Base-by-base conservation (phyloP, 2,797 vertebrate genomes). In the Mionectes olivaceus region DNA sequence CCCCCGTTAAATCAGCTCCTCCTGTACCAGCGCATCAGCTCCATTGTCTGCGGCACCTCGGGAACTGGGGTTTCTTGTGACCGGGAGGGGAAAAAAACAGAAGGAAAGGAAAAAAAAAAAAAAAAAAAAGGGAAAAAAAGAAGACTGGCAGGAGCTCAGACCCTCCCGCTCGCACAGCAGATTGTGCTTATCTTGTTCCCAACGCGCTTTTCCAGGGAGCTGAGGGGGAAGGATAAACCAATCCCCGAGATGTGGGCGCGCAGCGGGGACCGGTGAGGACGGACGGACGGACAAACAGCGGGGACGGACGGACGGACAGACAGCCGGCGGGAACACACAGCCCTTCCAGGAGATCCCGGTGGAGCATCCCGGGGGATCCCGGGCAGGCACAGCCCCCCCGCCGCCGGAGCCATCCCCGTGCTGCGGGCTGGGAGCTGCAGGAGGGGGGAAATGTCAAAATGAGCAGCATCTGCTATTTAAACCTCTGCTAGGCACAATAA, bases 101-200 rank as follows among this genome's bases (percentile, higher is more conserved):
- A 11, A 37, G 57, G 67, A 18, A 50, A 11, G 7, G 13, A 24
- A 23, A 9, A 65, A 46, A 67, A 11, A 24, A 12, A 11, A 32
- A 4, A 19, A 8, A 8, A 5, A 1, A 13, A 15, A 25, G 44
- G 39, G 39, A 8, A 19, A 21, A 5, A 8, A 9, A 4, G 4
- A 7, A 30, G 47, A 32, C 56, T 57, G 79, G 52, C 80, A 32
- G 80, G 59, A 65, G 65, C 65, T 46, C 65, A 52, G 73, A 83
- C 2, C 52, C 65, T 78, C 73, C 65, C 57, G 18, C 91, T 75
- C 92, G 67, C 94, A 68, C 85, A 96, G 96, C 98, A 97, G 98
- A 98, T 98, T 97, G 97, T 61, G 95, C 96, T 97, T 97, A 98
- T 98, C 97, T 98, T 97, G 98, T 97, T 98, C 97, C 97, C 95